Base-by-base conservation (phyloP, 2,888 invertebrate genomes). In the Polyommatus icarus region DNA sequence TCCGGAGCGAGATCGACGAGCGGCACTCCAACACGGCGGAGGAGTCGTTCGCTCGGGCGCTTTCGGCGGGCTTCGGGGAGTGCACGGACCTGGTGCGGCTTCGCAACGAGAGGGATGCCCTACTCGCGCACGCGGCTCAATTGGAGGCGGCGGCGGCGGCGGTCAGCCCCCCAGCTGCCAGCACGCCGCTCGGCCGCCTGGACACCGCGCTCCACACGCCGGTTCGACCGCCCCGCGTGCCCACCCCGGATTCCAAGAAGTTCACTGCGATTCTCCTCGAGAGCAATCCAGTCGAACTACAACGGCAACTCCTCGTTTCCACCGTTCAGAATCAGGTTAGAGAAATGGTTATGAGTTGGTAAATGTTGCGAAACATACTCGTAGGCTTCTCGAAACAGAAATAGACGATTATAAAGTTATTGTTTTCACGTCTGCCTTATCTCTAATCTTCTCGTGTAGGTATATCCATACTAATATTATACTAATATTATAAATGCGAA, bases 321-420 rank as follows among this genome's bases (percentile, higher is more conserved):
- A 97, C 97, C 87, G 97, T 97, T 87, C 96, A 97, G 89, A 97
- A 97, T 94, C 97, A 98, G 96, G 97, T 97, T 85, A 86, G 91
- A 61, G 4, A 12, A 15, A 29, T 12, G 5, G 12, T 29, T 24
- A 24, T 12, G 3, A 67, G 83, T 71, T 18, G 6, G 20, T 32
- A 50, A 29, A 29, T 5, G 29, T 29, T 32, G 29, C 29, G 7
- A 67, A 67, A 32, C 29, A 29, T 12, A 32, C 32, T 32, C 32
- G 32, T 32, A 24, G 8, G 15, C 1, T 6, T 29, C 6, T 29
- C 67, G 67, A 61, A 24, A 24, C 24, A 10, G 8, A 0, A 15
- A 12, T 29, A 24, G 24, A 1, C 24, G 24, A 24, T n/a, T n/a
- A n/a, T 24, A 24, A 24, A 24, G 24, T 24, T 24, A 24, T 24